These are phyloP conservation scores for Ips typographus DNA, from an alignment of 1,140 invertebrate genomes.

Conservation along the genomic window DNA sequence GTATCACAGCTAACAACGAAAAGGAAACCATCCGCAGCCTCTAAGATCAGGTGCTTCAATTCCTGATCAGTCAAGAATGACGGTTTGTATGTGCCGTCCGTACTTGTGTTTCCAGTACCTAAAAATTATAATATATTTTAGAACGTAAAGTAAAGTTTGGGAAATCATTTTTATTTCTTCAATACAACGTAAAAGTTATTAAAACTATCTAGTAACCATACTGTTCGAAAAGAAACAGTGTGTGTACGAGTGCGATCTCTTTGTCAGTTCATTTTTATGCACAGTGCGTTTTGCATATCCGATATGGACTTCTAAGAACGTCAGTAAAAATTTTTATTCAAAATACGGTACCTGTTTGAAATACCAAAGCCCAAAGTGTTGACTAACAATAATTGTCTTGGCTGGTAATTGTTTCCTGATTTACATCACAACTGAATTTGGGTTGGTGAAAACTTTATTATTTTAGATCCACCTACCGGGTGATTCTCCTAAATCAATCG, in stretches of 20 bases:
- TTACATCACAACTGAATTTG: conserved; percentile 4
- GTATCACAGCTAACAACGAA: conserved; percentile 99
- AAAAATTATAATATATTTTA: conserved; percentile 32
- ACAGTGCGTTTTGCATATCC: conserved; percentile 42
- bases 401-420: conserved; percentile 20
- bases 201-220: conserved; percentile 29
- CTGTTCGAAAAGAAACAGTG: conserved; percentile 27
- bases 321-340: conserved; percentile 34
- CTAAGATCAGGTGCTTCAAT: conserved; percentile 96
- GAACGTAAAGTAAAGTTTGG: not conserved
- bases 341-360: conserved; percentile 37
- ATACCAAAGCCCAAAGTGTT: conserved; percentile 30
- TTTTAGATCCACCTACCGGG: not conserved
- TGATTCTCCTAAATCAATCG: not conserved
- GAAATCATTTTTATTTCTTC: no score
- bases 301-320: conserved; percentile 40
- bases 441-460: no score
- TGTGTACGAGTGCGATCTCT: conserved; percentile 4
- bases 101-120: conserved; percentile 93
- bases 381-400: conserved; percentile 32
- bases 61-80: conserved; percentile 99
- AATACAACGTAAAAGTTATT: not conserved
- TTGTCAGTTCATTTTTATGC: conserved; percentile 42
- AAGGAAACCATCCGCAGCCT: conserved; percentile 98
- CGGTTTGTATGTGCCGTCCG: conserved; percentile 95